These are phyloP conservation scores for Saimiri boliviensis DNA, from an alignment of 2,113 vertebrate genomes.

Conservation along the genomic window DNA sequence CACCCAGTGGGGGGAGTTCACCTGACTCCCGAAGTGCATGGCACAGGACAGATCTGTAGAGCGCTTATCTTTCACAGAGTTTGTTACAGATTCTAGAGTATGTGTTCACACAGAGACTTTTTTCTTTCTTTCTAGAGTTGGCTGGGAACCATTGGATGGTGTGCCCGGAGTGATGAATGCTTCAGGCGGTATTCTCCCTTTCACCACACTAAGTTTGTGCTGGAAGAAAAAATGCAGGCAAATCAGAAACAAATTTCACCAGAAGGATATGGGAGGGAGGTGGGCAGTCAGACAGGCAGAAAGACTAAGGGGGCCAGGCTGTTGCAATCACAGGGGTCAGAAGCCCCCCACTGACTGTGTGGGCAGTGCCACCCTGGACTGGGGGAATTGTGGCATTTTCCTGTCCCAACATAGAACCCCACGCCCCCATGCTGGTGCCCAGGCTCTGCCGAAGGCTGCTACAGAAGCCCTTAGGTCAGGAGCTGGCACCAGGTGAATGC, in stretches of 20 bases:
- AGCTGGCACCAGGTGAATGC: fast-evolving
- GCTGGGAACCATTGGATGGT: not conserved
- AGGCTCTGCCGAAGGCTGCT: not conserved
- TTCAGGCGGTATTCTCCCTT: not conserved
- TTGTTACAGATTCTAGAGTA: not conserved
- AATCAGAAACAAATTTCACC: not conserved
- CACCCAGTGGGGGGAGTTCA: fast-evolving
- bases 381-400: no score
- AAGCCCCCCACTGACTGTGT: not conserved
- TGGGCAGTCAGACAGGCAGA: not conserved
- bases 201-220: not conserved
- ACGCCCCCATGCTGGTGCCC: fast-evolving
- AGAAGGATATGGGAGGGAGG: fast-evolving
- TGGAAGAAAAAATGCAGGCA: not conserved
- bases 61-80: not conserved
- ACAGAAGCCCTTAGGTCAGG: not conserved
- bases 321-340: not conserved
- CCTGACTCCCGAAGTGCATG: not conserved
- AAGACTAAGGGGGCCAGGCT: not conserved
- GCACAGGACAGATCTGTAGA: fast-evolving
- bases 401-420: no score
- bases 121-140: not conserved
- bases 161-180: fast-evolving
- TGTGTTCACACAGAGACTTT: not conserved
- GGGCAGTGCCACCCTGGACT: not conserved